These are phyloP conservation scores for Podarcis cretensis DNA, from an alignment of 2,113 vertebrate species.

Conservation along the genomic window DNA sequence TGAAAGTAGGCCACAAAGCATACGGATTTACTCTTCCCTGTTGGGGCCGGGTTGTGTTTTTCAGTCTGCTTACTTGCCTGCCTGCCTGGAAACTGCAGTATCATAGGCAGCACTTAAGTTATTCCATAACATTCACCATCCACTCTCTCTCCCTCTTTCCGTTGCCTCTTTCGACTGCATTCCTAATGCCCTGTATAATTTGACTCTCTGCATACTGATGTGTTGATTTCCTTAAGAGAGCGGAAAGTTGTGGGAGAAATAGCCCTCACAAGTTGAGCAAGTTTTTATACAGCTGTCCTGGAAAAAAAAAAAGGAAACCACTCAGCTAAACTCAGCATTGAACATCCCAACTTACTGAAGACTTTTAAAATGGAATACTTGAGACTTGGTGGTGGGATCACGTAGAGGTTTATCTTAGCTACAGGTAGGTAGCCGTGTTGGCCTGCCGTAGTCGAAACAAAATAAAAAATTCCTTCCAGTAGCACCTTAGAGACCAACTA, in stretches of 20 bases:
- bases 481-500: too few species aligned
- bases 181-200: conserved; percentile 66
- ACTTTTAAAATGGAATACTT: conserved; percentile 36
- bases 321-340: conserved; percentile 17
- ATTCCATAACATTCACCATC: conserved; percentile 62
- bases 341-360: neutral
- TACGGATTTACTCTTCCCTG: conserved; percentile 64
- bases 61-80: conserved; percentile 43
- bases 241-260: neutral
- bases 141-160: conserved; percentile 39
- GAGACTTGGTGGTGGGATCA: neutral
- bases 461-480: too few species aligned
- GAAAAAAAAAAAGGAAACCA: neutral
- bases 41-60: conserved; percentile 68
- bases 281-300: conserved; percentile 7
- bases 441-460: too few species aligned
- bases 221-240: conserved; percentile 18
- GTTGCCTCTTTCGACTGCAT: conserved; percentile 65
- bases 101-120: conserved; percentile 72
- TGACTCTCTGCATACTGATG: conserved; percentile 60
- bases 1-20: conserved; percentile 75
- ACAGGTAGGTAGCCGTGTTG: too few species aligned
- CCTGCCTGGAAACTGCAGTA: conserved; percentile 70
- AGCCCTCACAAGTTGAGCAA: conserved; percentile 10
- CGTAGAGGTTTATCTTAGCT: too few species aligned